Conservation (phyloP, 1,140 invertebrate genomes). For the Plodia interpunctella region DNA sequence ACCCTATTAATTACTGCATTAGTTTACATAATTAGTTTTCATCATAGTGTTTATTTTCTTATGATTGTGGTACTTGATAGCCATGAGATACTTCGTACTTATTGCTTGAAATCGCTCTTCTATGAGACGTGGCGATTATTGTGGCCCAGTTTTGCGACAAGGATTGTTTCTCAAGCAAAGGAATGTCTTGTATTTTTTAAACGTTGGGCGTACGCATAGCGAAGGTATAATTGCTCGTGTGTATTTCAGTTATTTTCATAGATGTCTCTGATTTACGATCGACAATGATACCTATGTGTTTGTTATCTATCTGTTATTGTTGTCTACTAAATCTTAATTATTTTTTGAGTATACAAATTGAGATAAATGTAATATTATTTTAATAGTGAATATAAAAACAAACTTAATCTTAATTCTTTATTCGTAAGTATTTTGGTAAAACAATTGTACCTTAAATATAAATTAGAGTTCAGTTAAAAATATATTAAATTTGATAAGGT, state of each 20-base stretch:
- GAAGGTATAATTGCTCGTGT: background rate
- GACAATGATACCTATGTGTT: too few relatives aligned
- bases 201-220: background rate
- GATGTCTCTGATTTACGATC: background rate
- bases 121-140: slow-evolving; percentile 6
- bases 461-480: too few relatives aligned
- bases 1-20: background rate
- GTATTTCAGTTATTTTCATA: slow-evolving; percentile 5
- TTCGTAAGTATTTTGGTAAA: too few relatives aligned
- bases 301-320: too few relatives aligned
- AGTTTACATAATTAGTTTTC: slow-evolving; percentile 1
- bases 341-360: too few relatives aligned
- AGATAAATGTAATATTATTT: too few relatives aligned
- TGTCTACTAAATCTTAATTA: too few relatives aligned
- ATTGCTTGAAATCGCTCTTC: background rate
- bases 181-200: slow-evolving; percentile 6
- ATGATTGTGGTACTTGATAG: slow-evolving; percentile 6
- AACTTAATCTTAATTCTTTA: too few relatives aligned
- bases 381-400: too few relatives aligned
- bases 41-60: slow-evolving; percentile 5
- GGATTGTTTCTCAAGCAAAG: slow-evolving; percentile 4
- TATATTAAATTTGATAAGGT: too few relatives aligned
- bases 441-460: too few relatives aligned
- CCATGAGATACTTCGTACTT: slow-evolving; percentile 9
- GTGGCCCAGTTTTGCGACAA: background rate